Evolutionary conservation across 2,797 vertebrate species (phyloP).

Genomic region (Amphiprion clarkii): DNA sequence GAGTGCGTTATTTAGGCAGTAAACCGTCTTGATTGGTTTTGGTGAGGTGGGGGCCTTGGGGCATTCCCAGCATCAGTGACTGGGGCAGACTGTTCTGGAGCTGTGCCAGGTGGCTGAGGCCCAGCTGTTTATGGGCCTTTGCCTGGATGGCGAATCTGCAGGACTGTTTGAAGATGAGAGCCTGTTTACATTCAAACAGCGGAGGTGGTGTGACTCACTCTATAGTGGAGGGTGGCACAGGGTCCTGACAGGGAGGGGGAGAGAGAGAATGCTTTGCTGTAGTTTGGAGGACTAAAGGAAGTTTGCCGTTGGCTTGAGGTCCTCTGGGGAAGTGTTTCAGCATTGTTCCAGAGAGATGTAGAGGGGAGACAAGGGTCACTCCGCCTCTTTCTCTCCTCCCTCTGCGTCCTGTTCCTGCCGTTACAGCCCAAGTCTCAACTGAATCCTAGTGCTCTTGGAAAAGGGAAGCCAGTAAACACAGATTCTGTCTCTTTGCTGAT

Average conservation of each 20-base stretch:
- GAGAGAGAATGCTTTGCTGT: constrained; percentile 27
- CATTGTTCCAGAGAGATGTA: constrained; percentile 76
- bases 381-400: constrained; percentile 72
- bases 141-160: constrained; percentile 42
- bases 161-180: constrained; percentile 63
- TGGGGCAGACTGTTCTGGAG: constrained; percentile 51
- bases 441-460: constrained; percentile 34
- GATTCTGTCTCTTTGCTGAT: constrained; percentile 30
- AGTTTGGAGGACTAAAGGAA: constrained; percentile 74
- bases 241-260: constrained; percentile 28
- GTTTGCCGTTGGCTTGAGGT: constrained; percentile 66
- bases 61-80: constrained; percentile 30
- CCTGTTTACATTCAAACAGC: constrained; percentile 77
- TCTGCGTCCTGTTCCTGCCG: constrained; percentile 70
- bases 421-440: constrained; percentile 60
- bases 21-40: constrained; percentile 61
- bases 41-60: constrained; percentile 28
- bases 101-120: constrained; percentile 66
- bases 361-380: constrained; percentile 46
- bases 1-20: constrained; percentile 57
- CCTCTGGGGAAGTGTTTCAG: constrained; percentile 78
- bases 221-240: constrained; percentile 18
- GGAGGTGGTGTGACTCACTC: constrained; percentile 66
- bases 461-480: constrained; percentile 59
- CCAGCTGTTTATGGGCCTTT: constrained; percentile 64